A percentile compares a stretch with the other conserved stretches of the same genome.
Evolutionary conservation across 1,140 invertebrate species (phyloP).

Genomic region (Lepidurus couesii): DNA sequence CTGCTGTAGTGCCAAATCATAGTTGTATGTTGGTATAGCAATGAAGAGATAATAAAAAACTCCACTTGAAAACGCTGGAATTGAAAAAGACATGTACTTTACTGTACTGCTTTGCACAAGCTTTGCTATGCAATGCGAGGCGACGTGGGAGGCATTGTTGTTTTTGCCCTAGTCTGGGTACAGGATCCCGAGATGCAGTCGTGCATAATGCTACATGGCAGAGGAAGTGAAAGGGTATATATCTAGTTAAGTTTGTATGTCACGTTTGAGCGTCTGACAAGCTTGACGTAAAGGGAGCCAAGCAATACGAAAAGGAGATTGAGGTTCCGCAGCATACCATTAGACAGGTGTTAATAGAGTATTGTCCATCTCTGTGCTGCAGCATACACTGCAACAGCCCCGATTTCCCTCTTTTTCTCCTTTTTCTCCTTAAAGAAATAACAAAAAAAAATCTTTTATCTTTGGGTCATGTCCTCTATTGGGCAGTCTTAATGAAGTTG

Average conservation of each 20-base stretch:
- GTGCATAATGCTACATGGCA: background rate
- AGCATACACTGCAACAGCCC: background rate
- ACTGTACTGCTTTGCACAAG: background rate
- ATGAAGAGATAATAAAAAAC: background rate
- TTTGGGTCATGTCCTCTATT: too few species aligned
- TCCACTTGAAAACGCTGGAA: background rate
- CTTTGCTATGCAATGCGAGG: background rate
- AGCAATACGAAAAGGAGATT: background rate
- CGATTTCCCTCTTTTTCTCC: background rate
- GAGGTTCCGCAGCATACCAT: background rate
- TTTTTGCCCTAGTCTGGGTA: too few species aligned
- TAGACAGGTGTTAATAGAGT: background rate
- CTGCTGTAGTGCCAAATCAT: background rate
- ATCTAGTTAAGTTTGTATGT: background rate
- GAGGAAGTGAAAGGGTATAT: background rate
- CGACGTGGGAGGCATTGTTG: conserved; percentile 11
- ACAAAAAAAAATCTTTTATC: too few species aligned
- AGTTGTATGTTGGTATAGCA: background rate
- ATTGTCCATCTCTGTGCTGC: background rate
- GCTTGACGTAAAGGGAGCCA: background rate
- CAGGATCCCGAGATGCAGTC: background rate
- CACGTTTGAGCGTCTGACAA: background rate
- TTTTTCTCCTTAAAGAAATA: background rate
- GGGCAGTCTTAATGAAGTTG: background rate
- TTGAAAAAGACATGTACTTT: background rate